These are phyloP conservation scores for Nothoprocta pentlandii DNA, from an alignment of 2,113 vertebrate species.

Conservation along the genomic window DNA sequence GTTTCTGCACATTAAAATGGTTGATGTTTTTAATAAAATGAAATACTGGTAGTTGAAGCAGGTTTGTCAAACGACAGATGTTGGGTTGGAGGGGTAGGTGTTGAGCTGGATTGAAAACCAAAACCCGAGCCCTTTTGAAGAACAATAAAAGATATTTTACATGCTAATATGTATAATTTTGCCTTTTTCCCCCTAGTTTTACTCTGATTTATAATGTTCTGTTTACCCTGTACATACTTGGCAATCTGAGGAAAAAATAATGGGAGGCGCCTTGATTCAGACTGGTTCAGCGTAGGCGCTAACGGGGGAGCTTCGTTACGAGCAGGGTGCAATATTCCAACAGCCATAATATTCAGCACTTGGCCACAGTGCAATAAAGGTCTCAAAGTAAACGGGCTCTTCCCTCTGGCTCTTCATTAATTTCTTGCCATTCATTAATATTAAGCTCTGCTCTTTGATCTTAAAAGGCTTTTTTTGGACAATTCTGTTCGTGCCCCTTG, in stretches of 20 bases:
- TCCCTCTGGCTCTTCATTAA: conserved; percentile 29
- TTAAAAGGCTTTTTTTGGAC: background rate
- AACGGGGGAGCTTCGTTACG: background rate
- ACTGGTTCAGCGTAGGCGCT: background rate
- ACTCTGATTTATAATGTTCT: conserved; percentile 7
- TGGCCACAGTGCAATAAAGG: conserved; percentile 33
- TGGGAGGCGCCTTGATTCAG: background rate
- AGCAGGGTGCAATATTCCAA: background rate
- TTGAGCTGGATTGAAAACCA: conserved; percentile 65
- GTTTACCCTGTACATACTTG: background rate
- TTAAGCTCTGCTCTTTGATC: background rate
- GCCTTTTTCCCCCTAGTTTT: background rate
- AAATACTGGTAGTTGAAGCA: conserved; percentile 36
- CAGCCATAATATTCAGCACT: conserved; percentile 22
- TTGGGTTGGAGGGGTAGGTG: conserved; percentile 38
- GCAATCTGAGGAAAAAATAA: conserved; percentile 13
- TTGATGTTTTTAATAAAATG: conserved; percentile 25
- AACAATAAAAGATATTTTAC: conserved; percentile 66
- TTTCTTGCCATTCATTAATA: conserved; percentile 39
- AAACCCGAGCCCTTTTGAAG: conserved; percentile 61
- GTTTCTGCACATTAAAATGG: conserved; percentile 11
- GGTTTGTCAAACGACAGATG: conserved; percentile 19
- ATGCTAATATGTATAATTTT: conserved; percentile 31
- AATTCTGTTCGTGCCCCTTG: background rate
- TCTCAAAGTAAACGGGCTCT: conserved; percentile 50